phyloP scores from a whole-genome alignment of 2,797 vertebrate genomes.

The Oryzias dopingdopingensis region DNA sequence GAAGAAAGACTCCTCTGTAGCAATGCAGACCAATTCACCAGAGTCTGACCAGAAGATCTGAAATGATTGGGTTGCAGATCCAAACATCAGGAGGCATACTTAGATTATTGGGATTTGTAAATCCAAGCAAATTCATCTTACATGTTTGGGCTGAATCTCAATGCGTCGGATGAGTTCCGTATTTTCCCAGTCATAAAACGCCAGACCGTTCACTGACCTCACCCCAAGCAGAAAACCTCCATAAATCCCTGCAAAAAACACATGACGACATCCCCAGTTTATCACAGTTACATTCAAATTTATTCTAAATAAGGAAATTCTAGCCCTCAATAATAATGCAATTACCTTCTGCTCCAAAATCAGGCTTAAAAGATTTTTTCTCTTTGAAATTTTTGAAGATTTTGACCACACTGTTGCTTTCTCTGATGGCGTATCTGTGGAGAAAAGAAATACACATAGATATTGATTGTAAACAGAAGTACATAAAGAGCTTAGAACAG shows the following conservation, averaged over 20 bases:
- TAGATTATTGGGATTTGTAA: no score
- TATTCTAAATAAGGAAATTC: constrained; percentile 9
- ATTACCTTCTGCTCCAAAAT: constrained; percentile 96
- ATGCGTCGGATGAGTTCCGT: constrained; percentile 96
- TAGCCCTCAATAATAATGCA: not conserved
- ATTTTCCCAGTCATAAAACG: constrained; percentile 98
- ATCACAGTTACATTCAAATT: not conserved
- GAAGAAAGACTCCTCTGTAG: constrained; percentile 98
- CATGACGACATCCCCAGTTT: no score
- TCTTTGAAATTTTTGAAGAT: constrained; percentile 99
- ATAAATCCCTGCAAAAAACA: constrained; percentile 83
- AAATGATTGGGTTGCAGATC: not conserved
- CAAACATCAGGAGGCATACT: no score
- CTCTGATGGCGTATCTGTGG: constrained; percentile 90
- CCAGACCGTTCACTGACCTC: constrained; percentile 92
- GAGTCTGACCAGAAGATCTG: constrained; percentile 99
- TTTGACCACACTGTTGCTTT: constrained; percentile 95
- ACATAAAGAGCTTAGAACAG: not conserved
- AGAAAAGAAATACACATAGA: not conserved
- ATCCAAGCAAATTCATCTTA: constrained; percentile 61
- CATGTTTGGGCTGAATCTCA: constrained; percentile 98
- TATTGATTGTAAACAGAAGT: not conserved
- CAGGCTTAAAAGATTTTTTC: constrained; percentile 98
- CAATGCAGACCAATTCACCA: constrained; percentile 96
- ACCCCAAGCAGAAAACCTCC: constrained; percentile 95